These are phyloP conservation scores for Temnothorax nylanderi DNA, from an alignment of 1,140 invertebrate genomes.

Conservation along the genomic window DNA sequence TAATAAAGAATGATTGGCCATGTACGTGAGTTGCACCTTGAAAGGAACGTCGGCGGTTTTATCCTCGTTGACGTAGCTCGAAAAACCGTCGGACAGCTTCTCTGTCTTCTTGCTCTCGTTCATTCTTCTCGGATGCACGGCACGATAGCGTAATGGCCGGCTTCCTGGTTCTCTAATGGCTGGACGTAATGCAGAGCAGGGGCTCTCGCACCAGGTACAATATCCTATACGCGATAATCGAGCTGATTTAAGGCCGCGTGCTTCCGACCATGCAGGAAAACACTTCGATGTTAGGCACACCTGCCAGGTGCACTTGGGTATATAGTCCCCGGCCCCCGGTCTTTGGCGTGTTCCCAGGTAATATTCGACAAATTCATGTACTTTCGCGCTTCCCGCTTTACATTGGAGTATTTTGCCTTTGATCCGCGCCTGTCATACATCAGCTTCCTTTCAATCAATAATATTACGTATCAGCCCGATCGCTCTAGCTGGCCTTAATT, in stretches of 20 bases:
- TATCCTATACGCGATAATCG: slow-evolving; percentile 82
- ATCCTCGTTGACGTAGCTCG: slow-evolving; percentile 47
- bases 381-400: slow-evolving; percentile 77
- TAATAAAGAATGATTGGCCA: slow-evolving; percentile 5
- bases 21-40: background rate
- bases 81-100: slow-evolving; percentile 59
- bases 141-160: slow-evolving; percentile 81
- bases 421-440: slow-evolving; percentile 49
- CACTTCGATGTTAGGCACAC: slow-evolving; percentile 77
- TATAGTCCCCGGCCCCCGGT: slow-evolving; percentile 1
- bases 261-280: slow-evolving; percentile 81
- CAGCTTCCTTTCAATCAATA: background rate
- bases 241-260: slow-evolving; percentile 80
- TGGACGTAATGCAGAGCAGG: slow-evolving; percentile 63
- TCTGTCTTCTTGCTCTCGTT: slow-evolving; percentile 64
- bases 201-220: slow-evolving; percentile 70
- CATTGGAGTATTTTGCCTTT: slow-evolving; percentile 72
- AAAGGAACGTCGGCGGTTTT: slow-evolving; percentile 37
- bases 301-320: slow-evolving; percentile 69
- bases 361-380: slow-evolving; percentile 81
- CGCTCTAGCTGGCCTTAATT: background rate
- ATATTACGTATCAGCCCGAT: background rate
- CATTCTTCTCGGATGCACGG: slow-evolving; percentile 46
- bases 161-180: slow-evolving; percentile 80
- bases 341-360: slow-evolving; percentile 79